These are phyloP conservation scores for Lumbricus terrestris DNA, from an alignment of 2,888 invertebrate genomes.

Conservation along the genomic window DNA sequence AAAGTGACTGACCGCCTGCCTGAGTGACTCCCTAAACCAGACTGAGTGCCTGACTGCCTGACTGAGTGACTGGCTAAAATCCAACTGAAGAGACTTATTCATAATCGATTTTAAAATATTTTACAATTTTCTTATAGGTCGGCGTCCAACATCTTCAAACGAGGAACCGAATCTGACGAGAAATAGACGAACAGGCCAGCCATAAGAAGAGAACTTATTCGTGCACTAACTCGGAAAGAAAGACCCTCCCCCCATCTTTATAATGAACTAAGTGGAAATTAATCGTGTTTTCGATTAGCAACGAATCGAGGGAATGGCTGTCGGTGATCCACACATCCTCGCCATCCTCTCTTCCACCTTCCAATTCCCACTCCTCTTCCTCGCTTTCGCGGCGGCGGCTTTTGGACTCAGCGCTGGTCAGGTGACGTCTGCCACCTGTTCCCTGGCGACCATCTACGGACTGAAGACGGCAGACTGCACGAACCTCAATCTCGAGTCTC, in stretches of 20 bases:
- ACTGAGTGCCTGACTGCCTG: neutral
- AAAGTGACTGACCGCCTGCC: no score
- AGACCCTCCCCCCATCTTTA: neutral
- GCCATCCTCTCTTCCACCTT: neutral
- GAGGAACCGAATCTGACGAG: neutral
- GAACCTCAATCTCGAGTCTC: constrained; percentile 22
- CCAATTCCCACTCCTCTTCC: neutral
- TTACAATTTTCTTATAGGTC: neutral
- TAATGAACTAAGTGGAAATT: no score
- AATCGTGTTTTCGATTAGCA: neutral
- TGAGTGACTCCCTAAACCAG: no score
- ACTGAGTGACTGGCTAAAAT: neutral
- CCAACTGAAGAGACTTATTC: no score
- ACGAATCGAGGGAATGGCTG: neutral
- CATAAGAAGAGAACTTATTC: no score
- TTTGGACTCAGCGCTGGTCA: neutral
- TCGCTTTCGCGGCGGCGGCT: neutral
- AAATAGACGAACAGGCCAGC: neutral
- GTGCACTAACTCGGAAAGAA: neutral
- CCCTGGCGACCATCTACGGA: constrained; percentile 35
- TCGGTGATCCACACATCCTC: neutral
- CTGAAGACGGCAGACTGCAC: constrained; percentile 38
- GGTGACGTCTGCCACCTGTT: constrained; percentile 22
- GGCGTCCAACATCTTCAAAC: neutral
- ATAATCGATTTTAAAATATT: no score